phyloP scores from a whole-genome alignment of 2,113 vertebrate genomes.

The Antigone vipio region DNA sequence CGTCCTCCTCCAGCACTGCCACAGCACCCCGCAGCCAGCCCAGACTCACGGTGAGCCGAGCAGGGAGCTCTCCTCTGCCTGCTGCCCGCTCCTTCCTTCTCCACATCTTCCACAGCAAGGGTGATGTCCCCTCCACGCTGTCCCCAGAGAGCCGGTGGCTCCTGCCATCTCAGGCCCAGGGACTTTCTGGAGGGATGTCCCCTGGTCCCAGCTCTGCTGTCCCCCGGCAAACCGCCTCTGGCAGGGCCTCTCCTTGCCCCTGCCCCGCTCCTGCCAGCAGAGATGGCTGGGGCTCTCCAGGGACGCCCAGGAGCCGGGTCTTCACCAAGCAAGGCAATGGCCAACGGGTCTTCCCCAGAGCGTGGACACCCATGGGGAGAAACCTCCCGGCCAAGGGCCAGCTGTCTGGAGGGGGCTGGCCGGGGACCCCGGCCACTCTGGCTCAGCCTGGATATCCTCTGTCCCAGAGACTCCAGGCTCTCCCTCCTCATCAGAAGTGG shows the following conservation, averaged over 20 bases:
- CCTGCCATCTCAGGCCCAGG: fast-evolving
- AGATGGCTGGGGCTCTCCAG: background rate
- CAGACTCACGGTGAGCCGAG: background rate
- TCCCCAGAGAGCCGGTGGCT: background rate
- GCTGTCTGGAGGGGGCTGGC: fast-evolving
- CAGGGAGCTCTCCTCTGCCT: background rate
- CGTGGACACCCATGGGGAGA: fast-evolving
- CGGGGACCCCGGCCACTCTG: background rate
- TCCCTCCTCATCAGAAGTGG: background rate
- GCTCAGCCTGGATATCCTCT: constrained; percentile 20
- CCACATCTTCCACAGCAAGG: fast-evolving
- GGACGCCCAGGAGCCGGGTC: fast-evolving
- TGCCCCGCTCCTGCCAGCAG: background rate
- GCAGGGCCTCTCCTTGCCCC: background rate
- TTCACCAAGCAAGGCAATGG: fast-evolving
- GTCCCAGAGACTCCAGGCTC: constrained; percentile 52
- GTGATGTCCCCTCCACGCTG: fast-evolving
- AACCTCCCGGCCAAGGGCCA: fast-evolving
- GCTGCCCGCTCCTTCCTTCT: background rate
- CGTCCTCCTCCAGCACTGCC: background rate
- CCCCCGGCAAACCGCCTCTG: fast-evolving
- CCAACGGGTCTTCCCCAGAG: fast-evolving
- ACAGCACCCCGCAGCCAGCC: background rate
- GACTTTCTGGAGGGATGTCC: fast-evolving
- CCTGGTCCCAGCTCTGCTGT: too few relatives aligned